These are phyloP conservation scores for Vulpes ferrilata DNA, from an alignment of 2,113 vertebrate species.

Conservation along the genomic window DNA sequence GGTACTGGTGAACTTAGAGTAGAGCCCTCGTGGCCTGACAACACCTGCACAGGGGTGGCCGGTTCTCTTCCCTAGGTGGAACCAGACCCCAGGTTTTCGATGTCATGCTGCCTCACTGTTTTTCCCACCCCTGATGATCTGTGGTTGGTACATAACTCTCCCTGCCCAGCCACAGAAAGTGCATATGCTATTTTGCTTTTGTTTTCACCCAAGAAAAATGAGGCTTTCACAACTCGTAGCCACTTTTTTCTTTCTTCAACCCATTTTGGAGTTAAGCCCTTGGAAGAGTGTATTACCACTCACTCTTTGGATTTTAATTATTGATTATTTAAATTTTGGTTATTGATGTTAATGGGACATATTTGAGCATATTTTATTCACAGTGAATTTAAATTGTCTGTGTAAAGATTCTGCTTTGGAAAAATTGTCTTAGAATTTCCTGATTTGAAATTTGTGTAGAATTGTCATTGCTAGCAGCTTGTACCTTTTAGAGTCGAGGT, in stretches of 20 bases:
- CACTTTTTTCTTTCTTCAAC: background rate
- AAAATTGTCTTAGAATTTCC: conserved; percentile 49
- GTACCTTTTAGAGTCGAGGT: background rate
- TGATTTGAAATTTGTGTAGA: background rate
- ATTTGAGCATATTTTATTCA: background rate
- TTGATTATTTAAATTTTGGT: conserved; percentile 5
- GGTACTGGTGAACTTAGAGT: background rate
- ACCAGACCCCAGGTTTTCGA: rapidly evolving
- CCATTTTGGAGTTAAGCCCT: background rate
- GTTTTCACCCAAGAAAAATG: background rate
- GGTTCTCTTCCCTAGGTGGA: background rate
- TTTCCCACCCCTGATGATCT: background rate
- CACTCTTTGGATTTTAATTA: background rate
- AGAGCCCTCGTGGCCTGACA: background rate
- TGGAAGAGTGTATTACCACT: background rate
- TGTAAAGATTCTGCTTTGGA: conserved; percentile 1
- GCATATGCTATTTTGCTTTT: background rate
- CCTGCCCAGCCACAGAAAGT: background rate
- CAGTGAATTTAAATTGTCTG: background rate
- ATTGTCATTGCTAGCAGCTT: background rate
- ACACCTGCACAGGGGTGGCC: background rate
- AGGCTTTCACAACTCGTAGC: background rate
- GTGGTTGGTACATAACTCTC: background rate
- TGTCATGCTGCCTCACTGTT: background rate
- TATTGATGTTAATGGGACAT: background rate